A percentile compares a stretch with the other conserved stretches of the same genome.
These are phyloP conservation scores for Coreius guichenoti DNA, from an alignment of 2,797 vertebrate species.

Conservation along the genomic window DNA sequence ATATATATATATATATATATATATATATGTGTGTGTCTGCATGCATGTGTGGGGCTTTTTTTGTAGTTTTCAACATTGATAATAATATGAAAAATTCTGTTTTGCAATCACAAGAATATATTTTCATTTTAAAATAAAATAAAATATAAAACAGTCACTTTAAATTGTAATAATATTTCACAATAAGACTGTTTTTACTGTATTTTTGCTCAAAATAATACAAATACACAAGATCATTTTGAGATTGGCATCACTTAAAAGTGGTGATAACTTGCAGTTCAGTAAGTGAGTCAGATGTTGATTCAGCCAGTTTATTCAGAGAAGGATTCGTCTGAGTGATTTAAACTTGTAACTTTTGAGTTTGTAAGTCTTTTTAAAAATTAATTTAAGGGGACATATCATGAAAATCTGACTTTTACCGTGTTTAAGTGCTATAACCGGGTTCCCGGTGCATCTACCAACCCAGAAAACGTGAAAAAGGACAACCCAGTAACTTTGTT, in stretches of 20 bases:
- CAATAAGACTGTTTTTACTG: background rate
- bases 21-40: too few species aligned
- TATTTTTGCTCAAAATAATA: too few species aligned
- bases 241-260: background rate
- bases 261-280: background rate
- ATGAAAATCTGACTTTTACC: too few species aligned
- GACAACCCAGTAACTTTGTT: too few species aligned
- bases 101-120: background rate
- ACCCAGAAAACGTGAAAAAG: too few species aligned
- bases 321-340: background rate
- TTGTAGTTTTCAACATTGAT: background rate
- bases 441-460: too few species aligned
- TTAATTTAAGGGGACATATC: background rate
- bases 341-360: background rate
- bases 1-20: too few species aligned
- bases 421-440: too few species aligned
- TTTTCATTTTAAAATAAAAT: background rate
- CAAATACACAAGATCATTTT: background rate
- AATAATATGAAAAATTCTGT: background rate
- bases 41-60: too few species aligned
- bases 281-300: background rate
- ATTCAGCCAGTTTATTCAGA: background rate
- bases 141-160: background rate
- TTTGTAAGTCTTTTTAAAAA: background rate
- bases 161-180: background rate